Evolutionary conservation across 2,888 invertebrate species (phyloP).

Genomic region (Xanthia togata): DNA sequence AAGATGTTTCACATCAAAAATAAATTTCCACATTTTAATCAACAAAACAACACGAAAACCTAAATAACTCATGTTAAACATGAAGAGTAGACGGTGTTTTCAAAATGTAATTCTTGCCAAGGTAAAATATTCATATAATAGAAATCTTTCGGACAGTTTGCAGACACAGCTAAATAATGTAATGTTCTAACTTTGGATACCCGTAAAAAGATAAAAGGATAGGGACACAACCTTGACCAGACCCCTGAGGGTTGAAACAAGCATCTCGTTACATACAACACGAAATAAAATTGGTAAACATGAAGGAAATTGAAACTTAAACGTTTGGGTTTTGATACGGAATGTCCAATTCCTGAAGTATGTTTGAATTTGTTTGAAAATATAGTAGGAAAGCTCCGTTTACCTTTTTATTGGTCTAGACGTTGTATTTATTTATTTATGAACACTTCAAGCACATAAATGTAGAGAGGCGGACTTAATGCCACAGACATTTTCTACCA

Average conservation of each 20-base stretch:
- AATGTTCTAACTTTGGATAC: constrained; percentile 18
- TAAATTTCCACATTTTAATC: background rate
- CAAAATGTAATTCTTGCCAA: constrained; percentile 11
- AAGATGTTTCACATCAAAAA: background rate
- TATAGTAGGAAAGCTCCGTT: background rate
- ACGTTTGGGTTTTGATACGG: background rate
- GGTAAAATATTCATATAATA: constrained; percentile 51
- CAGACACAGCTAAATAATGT: constrained; percentile 49
- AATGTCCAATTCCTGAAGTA: constrained; percentile 13
- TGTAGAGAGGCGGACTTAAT: no score
- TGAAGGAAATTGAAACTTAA: constrained; percentile 22
- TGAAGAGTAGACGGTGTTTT: constrained; percentile 1
- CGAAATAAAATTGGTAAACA: constrained; percentile 30
- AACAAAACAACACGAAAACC: background rate
- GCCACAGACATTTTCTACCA: no score
- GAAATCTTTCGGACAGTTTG: constrained; percentile 34
- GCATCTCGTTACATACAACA: constrained; percentile 21
- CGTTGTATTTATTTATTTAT: no score
- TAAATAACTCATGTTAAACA: constrained; percentile 7
- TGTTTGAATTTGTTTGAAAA: background rate
- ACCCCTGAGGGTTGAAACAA: constrained; percentile 27
- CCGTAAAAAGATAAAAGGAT: constrained; percentile 52
- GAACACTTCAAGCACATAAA: no score
- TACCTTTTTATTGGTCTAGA: no score
- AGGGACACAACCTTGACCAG: constrained; percentile 20